A percentile compares a stretch with the other conserved stretches of the same genome.
Evolutionary conservation across 2,888 invertebrate species (phyloP).

Genomic region (Aleiodes alternator): DNA sequence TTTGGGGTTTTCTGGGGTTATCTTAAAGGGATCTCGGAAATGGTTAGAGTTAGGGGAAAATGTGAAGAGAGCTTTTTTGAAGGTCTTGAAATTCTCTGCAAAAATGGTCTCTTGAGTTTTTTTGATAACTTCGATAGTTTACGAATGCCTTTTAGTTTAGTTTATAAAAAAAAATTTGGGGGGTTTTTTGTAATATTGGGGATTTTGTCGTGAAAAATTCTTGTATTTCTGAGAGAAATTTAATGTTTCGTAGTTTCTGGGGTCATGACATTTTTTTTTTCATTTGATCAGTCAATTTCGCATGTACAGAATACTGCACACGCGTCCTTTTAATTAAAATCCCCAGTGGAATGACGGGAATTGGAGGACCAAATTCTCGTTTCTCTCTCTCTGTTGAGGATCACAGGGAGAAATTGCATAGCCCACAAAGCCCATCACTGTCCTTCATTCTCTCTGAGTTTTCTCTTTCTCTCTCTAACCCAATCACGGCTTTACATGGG

Average conservation of each 20-base stretch:
- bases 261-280: not conserved
- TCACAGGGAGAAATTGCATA: conserved; percentile 63
- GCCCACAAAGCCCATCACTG: conserved; percentile 34
- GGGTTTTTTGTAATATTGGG: not conserved
- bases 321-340: conserved; percentile 55
- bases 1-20: too few species aligned
- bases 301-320: conserved; percentile 14
- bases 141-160: not conserved
- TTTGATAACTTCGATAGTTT: not conserved
- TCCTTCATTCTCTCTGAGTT: conserved; percentile 51
- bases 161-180: too few species aligned
- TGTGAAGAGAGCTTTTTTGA: too few species aligned
- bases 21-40: too few species aligned
- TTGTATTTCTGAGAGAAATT: not conserved
- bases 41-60: too few species aligned
- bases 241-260: not conserved
- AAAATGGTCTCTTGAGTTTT: conserved; percentile 10
- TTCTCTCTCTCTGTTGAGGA: conserved; percentile 53
- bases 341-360: conserved; percentile 55
- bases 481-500: conserved; percentile 42
- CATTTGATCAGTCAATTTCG: conserved; percentile 20
- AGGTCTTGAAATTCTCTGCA: too few species aligned
- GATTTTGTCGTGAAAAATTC: not conserved
- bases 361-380: conserved; percentile 64
- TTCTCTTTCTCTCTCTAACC: conserved; percentile 51